phyloP scores from a whole-genome alignment of 2,113 vertebrate genomes.

The Seriola aureovittata region DNA sequence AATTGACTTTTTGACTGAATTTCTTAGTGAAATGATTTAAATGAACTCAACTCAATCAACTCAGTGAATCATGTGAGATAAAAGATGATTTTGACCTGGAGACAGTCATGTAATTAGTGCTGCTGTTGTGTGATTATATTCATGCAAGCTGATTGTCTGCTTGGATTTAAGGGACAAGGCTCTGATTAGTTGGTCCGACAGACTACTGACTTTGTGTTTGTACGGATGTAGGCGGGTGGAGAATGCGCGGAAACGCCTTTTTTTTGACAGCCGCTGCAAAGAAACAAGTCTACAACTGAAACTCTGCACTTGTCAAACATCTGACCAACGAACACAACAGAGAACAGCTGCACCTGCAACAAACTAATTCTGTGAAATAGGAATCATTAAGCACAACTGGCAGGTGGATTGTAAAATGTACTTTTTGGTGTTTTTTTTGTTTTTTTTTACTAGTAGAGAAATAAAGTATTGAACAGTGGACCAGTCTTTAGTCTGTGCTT shows the following conservation, averaged over 20 bases:
- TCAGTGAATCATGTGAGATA: neutral
- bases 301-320: slow-evolving; percentile 19
- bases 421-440: neutral
- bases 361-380: neutral
- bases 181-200: neutral
- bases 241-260: slow-evolving; percentile 69
- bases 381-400: neutral
- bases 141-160: slow-evolving; percentile 58
- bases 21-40: slow-evolving; percentile 8
- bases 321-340: neutral
- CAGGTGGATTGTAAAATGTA: neutral
- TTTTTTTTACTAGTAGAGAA: neutral
- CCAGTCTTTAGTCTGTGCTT: neutral
- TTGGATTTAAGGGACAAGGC: slow-evolving; percentile 4
- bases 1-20: neutral
- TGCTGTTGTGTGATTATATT: slow-evolving; percentile 30
- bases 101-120: neutral
- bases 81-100: neutral
- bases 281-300: slow-evolving; percentile 64
- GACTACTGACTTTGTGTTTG: slow-evolving; percentile 82
- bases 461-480: neutral
- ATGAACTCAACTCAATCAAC: slow-evolving; percentile 22
- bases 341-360: neutral
- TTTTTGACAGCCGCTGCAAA: slow-evolving; percentile 77
- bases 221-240: slow-evolving; percentile 74